These are phyloP conservation scores for Kryptolebias ocellatus DNA, from an alignment of 2,797 vertebrate genomes.

Conservation along the genomic window DNA sequence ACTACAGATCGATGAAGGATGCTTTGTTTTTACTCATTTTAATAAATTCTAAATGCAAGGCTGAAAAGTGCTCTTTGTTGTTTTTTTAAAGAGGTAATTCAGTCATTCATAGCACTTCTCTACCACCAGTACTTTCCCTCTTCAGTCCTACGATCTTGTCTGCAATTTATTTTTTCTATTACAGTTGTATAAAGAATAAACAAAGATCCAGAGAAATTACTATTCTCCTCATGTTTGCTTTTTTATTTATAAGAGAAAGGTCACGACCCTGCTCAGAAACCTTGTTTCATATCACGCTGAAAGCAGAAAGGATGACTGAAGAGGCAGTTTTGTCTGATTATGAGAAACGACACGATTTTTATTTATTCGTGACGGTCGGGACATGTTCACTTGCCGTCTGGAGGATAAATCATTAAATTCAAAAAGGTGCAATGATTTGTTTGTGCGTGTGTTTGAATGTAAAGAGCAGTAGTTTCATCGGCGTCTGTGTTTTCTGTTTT, in stretches of 20 bases:
- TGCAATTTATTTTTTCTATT: background rate
- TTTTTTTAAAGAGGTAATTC: too few relatives aligned
- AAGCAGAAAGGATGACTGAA: slow-evolving; percentile 1
- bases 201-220: background rate
- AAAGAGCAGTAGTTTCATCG: background rate
- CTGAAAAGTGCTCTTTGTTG: too few relatives aligned
- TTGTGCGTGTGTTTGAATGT: background rate
- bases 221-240: background rate
- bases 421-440: background rate
- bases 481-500: slow-evolving; percentile 6
- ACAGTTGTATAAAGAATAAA: background rate
- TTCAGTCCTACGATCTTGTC: background rate
- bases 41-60: too few relatives aligned
- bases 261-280: background rate
- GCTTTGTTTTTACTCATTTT: too few relatives aligned
- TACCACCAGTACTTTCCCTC: too few relatives aligned
- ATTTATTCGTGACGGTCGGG: background rate
- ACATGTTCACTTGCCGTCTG: background rate
- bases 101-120: too few relatives aligned
- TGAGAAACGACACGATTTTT: slow-evolving; percentile 3
- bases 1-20: too few relatives aligned
- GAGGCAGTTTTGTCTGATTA: background rate
- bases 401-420: slow-evolving; percentile 6
- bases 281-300: background rate
- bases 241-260: slow-evolving; percentile 8